phyloP scores from a whole-genome alignment of 2,888 invertebrate species.

The Oasisia sp. region DNA sequence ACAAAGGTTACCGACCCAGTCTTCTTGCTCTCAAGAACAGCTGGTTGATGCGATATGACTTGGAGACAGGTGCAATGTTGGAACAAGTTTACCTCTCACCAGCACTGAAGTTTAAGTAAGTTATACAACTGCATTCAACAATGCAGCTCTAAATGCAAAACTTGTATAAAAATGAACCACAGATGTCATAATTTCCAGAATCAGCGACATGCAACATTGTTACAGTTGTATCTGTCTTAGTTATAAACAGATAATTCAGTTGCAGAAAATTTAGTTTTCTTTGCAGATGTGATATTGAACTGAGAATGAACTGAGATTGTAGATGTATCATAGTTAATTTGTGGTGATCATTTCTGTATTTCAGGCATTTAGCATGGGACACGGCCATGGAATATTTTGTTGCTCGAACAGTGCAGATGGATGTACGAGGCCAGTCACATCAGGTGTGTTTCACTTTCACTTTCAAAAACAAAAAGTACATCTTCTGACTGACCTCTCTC shows the following conservation, averaged over 20 bases:
- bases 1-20: not conserved
- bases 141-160: no score
- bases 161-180: no score
- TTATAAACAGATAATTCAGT: not conserved
- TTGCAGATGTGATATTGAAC: not conserved
- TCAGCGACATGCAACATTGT: not conserved
- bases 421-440: not conserved
- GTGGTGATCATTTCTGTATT: not conserved
- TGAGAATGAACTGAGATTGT: not conserved
- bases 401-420: not conserved
- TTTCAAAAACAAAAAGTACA: no score
- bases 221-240: not conserved
- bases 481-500: no score
- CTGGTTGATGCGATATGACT: constrained; percentile 3
- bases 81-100: not conserved
- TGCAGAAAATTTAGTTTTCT: not conserved
- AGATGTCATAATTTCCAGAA: no score
- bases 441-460: no score
- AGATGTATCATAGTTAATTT: not conserved
- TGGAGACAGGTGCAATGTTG: not conserved
- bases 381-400: not conserved
- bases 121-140: not conserved
- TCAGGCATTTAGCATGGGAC: constrained; percentile 3
- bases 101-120: not conserved
- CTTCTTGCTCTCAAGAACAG: not conserved